These are phyloP conservation scores for Galago senegalensis DNA, from an alignment of 2,797 vertebrate genomes.

Conservation along the genomic window DNA sequence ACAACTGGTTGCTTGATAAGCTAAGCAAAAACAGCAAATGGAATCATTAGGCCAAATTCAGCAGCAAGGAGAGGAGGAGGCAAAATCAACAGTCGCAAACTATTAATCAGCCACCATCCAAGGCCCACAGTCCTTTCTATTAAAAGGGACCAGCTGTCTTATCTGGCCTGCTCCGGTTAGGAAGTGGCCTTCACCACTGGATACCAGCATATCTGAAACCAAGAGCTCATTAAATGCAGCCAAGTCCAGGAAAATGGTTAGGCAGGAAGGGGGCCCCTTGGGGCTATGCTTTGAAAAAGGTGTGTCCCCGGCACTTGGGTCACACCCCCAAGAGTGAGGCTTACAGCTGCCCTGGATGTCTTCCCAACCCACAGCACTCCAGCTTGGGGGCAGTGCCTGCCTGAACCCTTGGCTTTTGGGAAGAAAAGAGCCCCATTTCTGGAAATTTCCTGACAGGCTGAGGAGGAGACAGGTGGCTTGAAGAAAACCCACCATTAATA, in stretches of 20 bases:
- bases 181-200: slow-evolving; percentile 81
- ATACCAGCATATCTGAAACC: slow-evolving; percentile 85
- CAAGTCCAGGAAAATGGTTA: slow-evolving; percentile 63
- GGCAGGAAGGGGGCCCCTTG: neutral
- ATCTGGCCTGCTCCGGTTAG: slow-evolving; percentile 82
- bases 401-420: neutral
- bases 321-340: neutral
- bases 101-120: slow-evolving; percentile 86
- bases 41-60: slow-evolving; percentile 89
- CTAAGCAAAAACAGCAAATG: slow-evolving; percentile 95
- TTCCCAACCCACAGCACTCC: neutral
- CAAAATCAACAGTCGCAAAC: slow-evolving; percentile 81
- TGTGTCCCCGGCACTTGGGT: neutral
- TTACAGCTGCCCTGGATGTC: neutral
- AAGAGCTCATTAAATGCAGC: slow-evolving; percentile 81
- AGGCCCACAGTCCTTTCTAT: slow-evolving; percentile 87
- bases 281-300: slow-evolving; percentile 19
- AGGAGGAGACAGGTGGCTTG: slow-evolving; percentile 41
- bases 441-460: slow-evolving; percentile 8
- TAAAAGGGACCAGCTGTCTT: slow-evolving; percentile 89
- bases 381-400: slow-evolving; percentile 1
- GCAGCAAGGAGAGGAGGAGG: slow-evolving; percentile 87
- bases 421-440: neutral
- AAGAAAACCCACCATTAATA: slow-evolving; percentile 71
- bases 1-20: slow-evolving; percentile 91